phyloP scores from a whole-genome alignment of 1,140 invertebrate species.

The Cepaea nemoralis region DNA sequence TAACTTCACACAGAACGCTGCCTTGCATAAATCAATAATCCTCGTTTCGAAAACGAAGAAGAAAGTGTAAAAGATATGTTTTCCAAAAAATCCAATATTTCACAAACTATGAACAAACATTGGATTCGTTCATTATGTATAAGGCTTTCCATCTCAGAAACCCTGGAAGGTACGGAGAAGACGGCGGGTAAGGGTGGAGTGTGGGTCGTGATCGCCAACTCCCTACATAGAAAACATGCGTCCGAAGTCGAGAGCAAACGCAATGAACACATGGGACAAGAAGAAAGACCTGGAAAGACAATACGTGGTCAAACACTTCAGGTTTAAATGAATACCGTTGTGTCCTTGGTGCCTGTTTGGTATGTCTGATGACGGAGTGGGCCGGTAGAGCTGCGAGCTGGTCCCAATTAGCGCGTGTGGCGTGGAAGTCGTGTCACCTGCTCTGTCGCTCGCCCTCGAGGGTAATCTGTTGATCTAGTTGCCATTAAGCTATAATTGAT shows the following conservation, averaged over 20 bases:
- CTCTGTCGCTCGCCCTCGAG: neutral
- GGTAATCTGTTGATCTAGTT: conserved; percentile 31
- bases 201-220: neutral
- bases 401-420: conserved; percentile 29
- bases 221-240: neutral
- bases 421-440: conserved; percentile 30
- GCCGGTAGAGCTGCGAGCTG: neutral
- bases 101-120: neutral
- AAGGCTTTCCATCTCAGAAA: neutral
- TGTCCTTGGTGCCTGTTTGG: neutral
- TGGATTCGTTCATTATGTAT: neutral
- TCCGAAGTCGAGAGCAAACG: conserved; percentile 1
- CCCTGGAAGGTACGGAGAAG: neutral
- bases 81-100: neutral
- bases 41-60: neutral
- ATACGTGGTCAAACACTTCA: conserved; percentile 6
- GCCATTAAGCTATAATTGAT: conserved; percentile 37
- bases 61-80: conserved; percentile 10
- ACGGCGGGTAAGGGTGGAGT: neutral
- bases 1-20: neutral
- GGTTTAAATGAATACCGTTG: neutral
- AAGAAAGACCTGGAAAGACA: neutral
- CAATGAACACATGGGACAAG: neutral
- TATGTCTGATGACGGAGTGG: neutral
- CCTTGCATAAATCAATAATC: neutral